These are phyloP conservation scores for Agrilus mali DNA, from an alignment of 2,888 invertebrate species.

Conservation along the genomic window DNA sequence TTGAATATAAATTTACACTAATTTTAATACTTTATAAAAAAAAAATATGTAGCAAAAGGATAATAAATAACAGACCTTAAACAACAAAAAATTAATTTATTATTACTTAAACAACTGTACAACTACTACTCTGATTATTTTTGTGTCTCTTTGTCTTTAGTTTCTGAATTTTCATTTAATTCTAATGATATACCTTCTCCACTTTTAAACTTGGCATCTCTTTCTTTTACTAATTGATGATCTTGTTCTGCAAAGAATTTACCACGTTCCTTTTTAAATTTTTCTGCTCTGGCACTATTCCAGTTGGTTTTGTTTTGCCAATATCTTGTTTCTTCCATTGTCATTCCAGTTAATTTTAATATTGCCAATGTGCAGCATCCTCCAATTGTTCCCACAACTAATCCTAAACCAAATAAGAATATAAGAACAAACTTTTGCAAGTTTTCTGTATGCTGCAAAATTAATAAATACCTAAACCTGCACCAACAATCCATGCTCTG, in stretches of 20 bases:
- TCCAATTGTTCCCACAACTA: slow-evolving; percentile 44
- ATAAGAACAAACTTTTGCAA: neutral
- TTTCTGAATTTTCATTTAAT: too few species aligned
- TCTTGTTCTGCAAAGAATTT: slow-evolving; percentile 23
- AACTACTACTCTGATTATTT: too few species aligned
- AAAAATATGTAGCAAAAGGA: too few species aligned
- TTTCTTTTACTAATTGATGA: neutral
- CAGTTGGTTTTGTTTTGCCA: slow-evolving; percentile 46
- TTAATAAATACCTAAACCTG: slow-evolving; percentile 41
- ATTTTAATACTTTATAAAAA: too few species aligned
- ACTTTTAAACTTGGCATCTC: too few species aligned
- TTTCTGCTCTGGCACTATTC: slow-evolving; percentile 30
- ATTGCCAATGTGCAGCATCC: slow-evolving; percentile 43
- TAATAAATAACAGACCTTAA: too few species aligned
- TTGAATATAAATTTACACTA: too few species aligned
- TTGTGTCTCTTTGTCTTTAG: too few species aligned
- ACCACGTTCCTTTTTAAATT: slow-evolving; percentile 24
- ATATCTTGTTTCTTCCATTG: slow-evolving; percentile 51
- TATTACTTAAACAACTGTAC: too few species aligned
- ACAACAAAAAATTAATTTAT: too few species aligned
- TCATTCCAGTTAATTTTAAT: slow-evolving; percentile 43
- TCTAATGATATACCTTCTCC: too few species aligned
- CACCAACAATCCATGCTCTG: slow-evolving; percentile 54
- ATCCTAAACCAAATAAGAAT: slow-evolving; percentile 34
- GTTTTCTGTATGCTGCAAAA: too few species aligned